phyloP scores from a whole-genome alignment of 1,140 invertebrate species.

The Oreohelix idahoensis region DNA sequence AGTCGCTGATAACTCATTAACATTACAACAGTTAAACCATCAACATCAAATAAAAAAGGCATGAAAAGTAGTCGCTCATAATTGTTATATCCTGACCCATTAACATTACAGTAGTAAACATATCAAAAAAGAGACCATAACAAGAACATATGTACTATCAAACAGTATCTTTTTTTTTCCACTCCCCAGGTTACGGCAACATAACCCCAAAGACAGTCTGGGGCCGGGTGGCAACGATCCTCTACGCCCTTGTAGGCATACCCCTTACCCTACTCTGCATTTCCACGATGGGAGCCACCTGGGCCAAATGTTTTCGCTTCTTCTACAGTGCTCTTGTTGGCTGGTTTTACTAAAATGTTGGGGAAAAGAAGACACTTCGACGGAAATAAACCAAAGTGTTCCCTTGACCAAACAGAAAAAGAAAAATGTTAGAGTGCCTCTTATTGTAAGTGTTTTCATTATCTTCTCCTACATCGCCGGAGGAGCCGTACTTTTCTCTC shows the following conservation, averaged over 20 bases:
- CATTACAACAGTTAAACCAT: no score
- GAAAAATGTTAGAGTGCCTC: constrained; percentile 61
- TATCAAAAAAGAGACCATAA: no score
- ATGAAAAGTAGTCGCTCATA: no score
- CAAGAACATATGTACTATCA: neutral
- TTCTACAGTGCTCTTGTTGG: constrained; percentile 79
- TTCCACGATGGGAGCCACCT: constrained; percentile 94
- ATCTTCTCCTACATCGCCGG: constrained; percentile 67
- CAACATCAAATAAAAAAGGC: no score
- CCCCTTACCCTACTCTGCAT: constrained; percentile 91
- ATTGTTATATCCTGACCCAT: no score
- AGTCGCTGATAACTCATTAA: no score
- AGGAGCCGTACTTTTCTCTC: constrained; percentile 69
- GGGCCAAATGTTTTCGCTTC: constrained; percentile 96
- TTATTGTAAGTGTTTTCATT: constrained; percentile 65
- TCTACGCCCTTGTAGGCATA: constrained; percentile 96
- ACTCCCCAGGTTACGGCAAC: constrained; percentile 96
- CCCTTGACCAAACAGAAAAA: neutral
- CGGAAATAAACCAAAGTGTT: no score
- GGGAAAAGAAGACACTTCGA: no score
- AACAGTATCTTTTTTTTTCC: neutral
- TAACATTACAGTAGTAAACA: no score
- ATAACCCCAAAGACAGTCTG: constrained; percentile 88
- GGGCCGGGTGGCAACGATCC: constrained; percentile 93
- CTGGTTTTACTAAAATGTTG: neutral